phyloP scores from a whole-genome alignment of 2,888 invertebrate species.

The Dryobota labecula region DNA sequence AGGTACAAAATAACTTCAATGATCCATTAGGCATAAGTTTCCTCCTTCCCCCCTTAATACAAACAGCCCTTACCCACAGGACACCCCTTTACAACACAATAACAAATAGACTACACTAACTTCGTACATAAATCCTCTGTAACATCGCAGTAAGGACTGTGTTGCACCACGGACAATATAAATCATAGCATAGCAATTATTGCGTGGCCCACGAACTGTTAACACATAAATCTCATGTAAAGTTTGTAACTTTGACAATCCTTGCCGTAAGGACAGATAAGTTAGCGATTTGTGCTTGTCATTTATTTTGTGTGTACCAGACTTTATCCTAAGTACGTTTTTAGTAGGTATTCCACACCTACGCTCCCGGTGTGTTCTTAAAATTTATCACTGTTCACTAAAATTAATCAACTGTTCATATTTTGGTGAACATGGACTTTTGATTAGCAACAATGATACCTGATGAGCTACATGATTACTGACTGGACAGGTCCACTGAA shows the following conservation, averaged over 20 bases:
- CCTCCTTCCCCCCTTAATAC: background rate
- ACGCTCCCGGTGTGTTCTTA: background rate
- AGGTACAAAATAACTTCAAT: too few species aligned
- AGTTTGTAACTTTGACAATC: constrained; percentile 49
- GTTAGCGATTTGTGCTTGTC: constrained; percentile 37
- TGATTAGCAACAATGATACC: background rate
- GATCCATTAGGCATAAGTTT: background rate
- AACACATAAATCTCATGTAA: constrained; percentile 59
- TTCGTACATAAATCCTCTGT: constrained; percentile 56
- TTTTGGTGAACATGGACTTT: background rate
- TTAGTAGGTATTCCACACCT: background rate
- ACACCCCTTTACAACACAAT: constrained; percentile 18
- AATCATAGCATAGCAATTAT: constrained; percentile 67
- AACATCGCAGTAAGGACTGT: constrained; percentile 56
- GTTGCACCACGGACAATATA: constrained; percentile 60
- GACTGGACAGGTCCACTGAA: too few species aligned
- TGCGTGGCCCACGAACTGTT: constrained; percentile 46
- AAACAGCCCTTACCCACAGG: constrained; percentile 9
- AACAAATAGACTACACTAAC: constrained; percentile 56
- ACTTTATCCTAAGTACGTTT: constrained; percentile 1
- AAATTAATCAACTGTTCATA: background rate
- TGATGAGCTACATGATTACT: too few species aligned
- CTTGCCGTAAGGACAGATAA: constrained; percentile 42
- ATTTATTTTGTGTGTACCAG: constrained; percentile 36
- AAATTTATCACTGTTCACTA: background rate